Evolutionary conservation across 1,140 invertebrate species (phyloP), one percentile per base, ranked within the genome.

Genomic region (Euschistus heros): DNA sequence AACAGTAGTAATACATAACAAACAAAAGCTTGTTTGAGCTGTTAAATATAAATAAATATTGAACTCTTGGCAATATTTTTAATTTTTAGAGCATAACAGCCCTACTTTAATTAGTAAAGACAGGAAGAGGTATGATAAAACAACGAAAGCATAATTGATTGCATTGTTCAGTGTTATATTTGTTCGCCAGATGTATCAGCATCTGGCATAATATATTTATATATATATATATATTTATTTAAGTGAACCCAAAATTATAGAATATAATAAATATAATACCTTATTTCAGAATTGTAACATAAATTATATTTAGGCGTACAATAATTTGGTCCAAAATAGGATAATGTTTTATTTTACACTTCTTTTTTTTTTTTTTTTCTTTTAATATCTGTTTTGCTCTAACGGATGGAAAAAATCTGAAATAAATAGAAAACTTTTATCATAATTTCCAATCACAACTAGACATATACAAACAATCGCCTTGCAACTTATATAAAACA

Each of bases 381-480:
- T 54, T 54, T 61, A 22, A 33, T 18, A 37, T 18, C 27, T n/a
- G 22, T 33, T 26, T 44, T 37, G 10, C 33, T 50, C 14, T 55
- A 65, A 66, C 33, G 50, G 59, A 63, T 66, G 61, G 61, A 63
- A 62, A 37, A 62, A 62, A 66, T 50, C 37, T 42, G 55, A 61
- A 61, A 61, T 44, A 65, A 24, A 65, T 24, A 22, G 17, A 60
- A 60, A 65, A 47, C n/a, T 7, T 46, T n/a, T 33, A 37, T 59
- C 8, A 24, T 46, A 54, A 59, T 60, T 59, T 66, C 61, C 52
- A 52, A 66, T 66, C 61, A 66, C 65, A 66, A 66, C 60, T 66
- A 66, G 65, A 66, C 61, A 66, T 66, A 66, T 63, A 66, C 62
- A 66, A 66, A 66, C 65, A 66, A 63, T 63, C 52, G 65, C 61